Evolutionary conservation across 2,888 invertebrate species (phyloP), one percentile per base, ranked within the genome.

Genomic region (Limnephilus auricula): DNA sequence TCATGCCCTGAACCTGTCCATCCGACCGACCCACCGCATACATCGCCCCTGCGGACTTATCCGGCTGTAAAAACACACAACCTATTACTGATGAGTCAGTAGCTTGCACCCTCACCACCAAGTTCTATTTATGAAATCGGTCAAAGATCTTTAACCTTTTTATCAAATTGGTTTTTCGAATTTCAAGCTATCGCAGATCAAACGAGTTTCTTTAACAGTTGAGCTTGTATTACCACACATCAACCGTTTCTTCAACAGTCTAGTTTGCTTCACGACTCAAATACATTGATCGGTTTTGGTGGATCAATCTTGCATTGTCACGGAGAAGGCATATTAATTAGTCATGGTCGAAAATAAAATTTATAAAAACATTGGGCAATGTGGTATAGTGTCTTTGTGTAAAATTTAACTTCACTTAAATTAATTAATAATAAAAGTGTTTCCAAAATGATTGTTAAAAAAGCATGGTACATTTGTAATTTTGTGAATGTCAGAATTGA

Each of bases 1-100:
- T 91, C 45, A 91, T 88, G 78, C 92, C 92, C 25, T 93, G 92
- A 92, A 89, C 92, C 89, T 89, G 86, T 78, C 45, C 86, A 45
- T 45, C 45, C 25, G 5, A 25, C 65, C 5, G 25, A 6, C 25
- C 65, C 65, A 65, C 25, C 18, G 4, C 50, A 40, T 40, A 40
- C 65, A 65, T 18, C n/a, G 25, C 65, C 65, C 2, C 65, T 65
- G 9, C 25, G 6, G 65, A 65, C 65, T 37, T 37, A 50, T 18
- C 50, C 6, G 18, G 50, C 50, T 50, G 18, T 50, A 50, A 50
- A 18, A 50, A 50, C 18, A 15, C 18, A 4, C 4, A 50, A 15
- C 12, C 18, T 18, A 50, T 50, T 50, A 50, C 50, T 50, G 50
- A 50, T 18, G 50, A 50, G 50, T 50, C 50, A 50, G 50, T 50